Conservation (phyloP, 2,888 invertebrate genomes). For the Smittia sp. region DNA sequence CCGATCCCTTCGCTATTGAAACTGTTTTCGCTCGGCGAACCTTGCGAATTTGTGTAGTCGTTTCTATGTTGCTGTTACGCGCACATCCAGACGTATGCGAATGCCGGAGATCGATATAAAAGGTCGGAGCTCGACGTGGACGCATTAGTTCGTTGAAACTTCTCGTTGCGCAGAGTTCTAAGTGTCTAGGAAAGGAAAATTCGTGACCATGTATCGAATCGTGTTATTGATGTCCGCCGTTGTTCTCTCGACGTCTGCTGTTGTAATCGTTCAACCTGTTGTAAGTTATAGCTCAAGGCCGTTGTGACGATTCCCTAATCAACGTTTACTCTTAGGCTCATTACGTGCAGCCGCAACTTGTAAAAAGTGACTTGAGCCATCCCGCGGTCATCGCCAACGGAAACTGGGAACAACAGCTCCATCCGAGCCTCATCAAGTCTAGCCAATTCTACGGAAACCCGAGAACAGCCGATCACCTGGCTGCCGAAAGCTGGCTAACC, state of each 20-base stretch:
- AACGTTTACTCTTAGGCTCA: background rate
- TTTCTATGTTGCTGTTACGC: background rate
- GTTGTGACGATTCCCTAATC: background rate
- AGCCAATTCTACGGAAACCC: slow-evolving; percentile 75
- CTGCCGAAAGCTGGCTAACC: slow-evolving; percentile 75
- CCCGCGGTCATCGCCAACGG: slow-evolving; percentile 71
- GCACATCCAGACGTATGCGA: background rate
- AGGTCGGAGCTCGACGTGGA: background rate
- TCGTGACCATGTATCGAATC: background rate
- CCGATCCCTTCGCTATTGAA: background rate
- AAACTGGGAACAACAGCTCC: slow-evolving; percentile 69
- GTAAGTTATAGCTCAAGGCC: background rate
- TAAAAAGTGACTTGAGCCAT: slow-evolving; percentile 54
- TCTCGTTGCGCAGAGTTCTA: background rate
- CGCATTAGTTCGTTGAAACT: slow-evolving; percentile 3
- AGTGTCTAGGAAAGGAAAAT: background rate
- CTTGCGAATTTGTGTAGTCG: slow-evolving; percentile 26
- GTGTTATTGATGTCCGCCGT: slow-evolving; percentile 3
- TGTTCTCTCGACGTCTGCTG: background rate
- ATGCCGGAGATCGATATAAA: slow-evolving; percentile 27
- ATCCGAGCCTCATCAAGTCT: slow-evolving; percentile 60
- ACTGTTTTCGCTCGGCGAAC: background rate
- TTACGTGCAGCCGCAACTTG: background rate
- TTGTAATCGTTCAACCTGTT: background rate
- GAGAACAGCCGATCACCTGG: slow-evolving; percentile 66